Evolutionary conservation across 2,888 invertebrate species (phyloP).

Genomic region (Neelides folsomi): DNA sequence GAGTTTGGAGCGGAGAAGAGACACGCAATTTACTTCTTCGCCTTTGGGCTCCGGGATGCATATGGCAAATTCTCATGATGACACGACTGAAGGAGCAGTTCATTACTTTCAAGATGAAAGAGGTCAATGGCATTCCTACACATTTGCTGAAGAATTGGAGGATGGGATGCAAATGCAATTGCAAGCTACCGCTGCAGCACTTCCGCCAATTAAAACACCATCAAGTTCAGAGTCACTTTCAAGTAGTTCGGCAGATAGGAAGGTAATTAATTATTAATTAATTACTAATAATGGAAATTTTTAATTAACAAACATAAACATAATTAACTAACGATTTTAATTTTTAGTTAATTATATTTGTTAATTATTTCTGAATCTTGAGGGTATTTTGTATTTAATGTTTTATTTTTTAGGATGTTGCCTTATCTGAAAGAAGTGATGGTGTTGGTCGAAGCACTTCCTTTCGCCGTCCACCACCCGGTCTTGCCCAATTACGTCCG

Average conservation of each 20-base stretch:
- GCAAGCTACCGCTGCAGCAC: constrained; percentile 11
- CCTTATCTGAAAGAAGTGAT: too few relatives aligned
- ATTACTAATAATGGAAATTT: too few relatives aligned
- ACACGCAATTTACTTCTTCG: constrained; percentile 30
- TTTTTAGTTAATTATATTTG: too few relatives aligned
- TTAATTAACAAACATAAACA: too few relatives aligned
- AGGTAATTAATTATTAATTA: too few relatives aligned
- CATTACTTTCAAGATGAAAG: constrained; percentile 76
- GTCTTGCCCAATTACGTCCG: too few relatives aligned
- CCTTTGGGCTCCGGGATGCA: constrained; percentile 43
- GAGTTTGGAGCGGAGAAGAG: constrained; percentile 27
- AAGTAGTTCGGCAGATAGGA: constrained; percentile 7
- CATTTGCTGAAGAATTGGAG: constrained; percentile 48
- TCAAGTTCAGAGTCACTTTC: constrained; percentile 33
- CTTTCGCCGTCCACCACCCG: too few relatives aligned
- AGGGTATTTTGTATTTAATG: too few relatives aligned
- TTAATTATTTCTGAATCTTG: too few relatives aligned
- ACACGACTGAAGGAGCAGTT: constrained; percentile 67
- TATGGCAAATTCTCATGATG: constrained; percentile 65
- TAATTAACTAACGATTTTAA: too few relatives aligned
- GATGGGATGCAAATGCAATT: constrained; percentile 12
- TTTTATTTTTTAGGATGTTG: too few relatives aligned
- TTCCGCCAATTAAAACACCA: constrained; percentile 20
- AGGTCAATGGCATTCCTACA: constrained; percentile 74
- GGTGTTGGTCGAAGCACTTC: too few relatives aligned